A percentile compares a stretch with the other conserved stretches of the same genome.
Conservation (phyloP, 2,113 vertebrate genomes). For the Hippocampus mohnikei region DNA sequence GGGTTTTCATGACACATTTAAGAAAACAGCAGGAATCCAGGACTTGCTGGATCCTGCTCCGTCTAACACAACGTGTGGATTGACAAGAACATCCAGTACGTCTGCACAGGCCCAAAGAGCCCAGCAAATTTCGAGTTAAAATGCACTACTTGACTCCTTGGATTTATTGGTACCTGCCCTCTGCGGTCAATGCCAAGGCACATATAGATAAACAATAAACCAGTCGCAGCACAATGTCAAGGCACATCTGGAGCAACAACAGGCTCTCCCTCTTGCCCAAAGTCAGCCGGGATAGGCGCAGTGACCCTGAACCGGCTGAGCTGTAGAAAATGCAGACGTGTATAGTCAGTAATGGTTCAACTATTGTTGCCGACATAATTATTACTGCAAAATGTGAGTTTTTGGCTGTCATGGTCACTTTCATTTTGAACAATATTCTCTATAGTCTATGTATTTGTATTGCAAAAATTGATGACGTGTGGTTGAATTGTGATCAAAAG, state of each 20-base stretch:
- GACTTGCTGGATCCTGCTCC: not conserved
- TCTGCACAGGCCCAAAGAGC: not conserved
- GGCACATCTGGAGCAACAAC: not conserved
- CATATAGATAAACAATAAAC: not conserved
- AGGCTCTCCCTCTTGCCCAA: not conserved
- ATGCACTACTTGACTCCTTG: not conserved
- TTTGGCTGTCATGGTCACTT: too few relatives aligned
- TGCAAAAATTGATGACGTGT: too few relatives aligned
- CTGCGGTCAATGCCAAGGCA: not conserved
- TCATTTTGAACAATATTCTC: too few relatives aligned
- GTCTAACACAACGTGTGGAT: not conserved
- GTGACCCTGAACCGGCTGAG: not conserved
- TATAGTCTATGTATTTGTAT: too few relatives aligned
- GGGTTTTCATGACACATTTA: too few relatives aligned
- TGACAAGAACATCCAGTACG: not conserved
- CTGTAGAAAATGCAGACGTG: not conserved
- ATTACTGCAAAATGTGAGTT: too few relatives aligned
- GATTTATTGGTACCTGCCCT: not conserved
- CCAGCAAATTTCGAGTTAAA: not conserved
- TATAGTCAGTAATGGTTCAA: not conserved
- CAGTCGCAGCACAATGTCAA: not conserved
- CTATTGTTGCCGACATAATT: not conserved
- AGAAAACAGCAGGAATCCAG: too few relatives aligned
- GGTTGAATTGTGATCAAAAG: too few relatives aligned
- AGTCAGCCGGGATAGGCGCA: not conserved